phyloP scores from a whole-genome alignment of 2,888 invertebrate species.

The Acleris literana region DNA sequence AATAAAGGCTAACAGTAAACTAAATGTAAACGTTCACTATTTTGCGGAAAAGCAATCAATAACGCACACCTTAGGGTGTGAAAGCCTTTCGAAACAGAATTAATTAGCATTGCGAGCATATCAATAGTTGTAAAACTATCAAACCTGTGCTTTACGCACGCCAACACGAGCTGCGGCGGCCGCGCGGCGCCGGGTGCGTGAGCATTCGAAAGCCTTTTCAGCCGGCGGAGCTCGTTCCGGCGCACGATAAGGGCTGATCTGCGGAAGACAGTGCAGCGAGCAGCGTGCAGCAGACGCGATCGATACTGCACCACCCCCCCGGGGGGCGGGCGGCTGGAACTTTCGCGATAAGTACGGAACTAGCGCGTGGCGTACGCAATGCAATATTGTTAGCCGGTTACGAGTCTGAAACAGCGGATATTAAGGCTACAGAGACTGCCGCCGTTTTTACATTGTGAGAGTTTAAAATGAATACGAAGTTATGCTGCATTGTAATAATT shows the following conservation, averaged over 20 bases:
- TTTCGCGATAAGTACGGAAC: slow-evolving; percentile 83
- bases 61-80: no score
- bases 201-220: slow-evolving; percentile 69
- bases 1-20: no score
- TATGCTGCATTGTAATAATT: slow-evolving; percentile 70
- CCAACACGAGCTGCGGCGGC: slow-evolving; percentile 59
- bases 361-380: slow-evolving; percentile 82
- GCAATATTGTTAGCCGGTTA: slow-evolving; percentile 83
- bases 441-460: slow-evolving; percentile 75
- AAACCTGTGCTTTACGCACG: slow-evolving; percentile 38
- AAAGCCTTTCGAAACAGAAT: no score
- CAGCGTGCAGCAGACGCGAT: slow-evolving; percentile 80
- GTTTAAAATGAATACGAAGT: slow-evolving; percentile 72
- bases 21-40: no score
- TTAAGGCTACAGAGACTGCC: slow-evolving; percentile 76
- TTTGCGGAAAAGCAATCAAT: no score
- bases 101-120: no score
- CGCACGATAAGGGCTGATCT: slow-evolving; percentile 80
- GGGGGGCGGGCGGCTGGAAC: slow-evolving; percentile 68
- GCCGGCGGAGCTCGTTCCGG: slow-evolving; percentile 66
- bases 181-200: slow-evolving; percentile 58
- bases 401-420: slow-evolving; percentile 81
- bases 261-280: slow-evolving; percentile 79
- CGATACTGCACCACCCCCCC: slow-evolving; percentile 69
- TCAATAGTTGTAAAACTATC: slow-evolving; percentile 9